Base-by-base conservation (phyloP, 2,888 invertebrate genomes). In the Netelia inedita region DNA sequence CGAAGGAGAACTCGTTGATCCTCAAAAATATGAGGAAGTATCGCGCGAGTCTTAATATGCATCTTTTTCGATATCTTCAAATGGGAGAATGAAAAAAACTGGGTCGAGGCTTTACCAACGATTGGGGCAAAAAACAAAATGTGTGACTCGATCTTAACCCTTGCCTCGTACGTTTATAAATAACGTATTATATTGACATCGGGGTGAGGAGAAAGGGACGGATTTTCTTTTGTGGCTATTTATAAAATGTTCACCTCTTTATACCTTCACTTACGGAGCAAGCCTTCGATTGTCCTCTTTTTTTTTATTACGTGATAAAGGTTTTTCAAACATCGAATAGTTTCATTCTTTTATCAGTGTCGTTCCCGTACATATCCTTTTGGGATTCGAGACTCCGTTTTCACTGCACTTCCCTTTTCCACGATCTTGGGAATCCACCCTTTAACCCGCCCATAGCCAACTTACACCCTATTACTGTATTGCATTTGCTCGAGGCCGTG, bases 191-290 rank as follows among this genome's bases (percentile, higher is more conserved):
- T 46, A 46, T 46, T 46, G 46, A 46, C 3, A 46, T 46, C 46
- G 57, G 28, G 61, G 66, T 46, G 72, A 72, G 53, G 61, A 53
- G 61, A 76, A 66, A 78, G 72, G 53, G 65, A 75, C 66, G 72
- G 66, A 72, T 78, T 82, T 73, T 59, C 81, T 82, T 82, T 78
- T 73, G 66, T 82, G 68, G 72, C 78, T 82, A 82, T 82, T 82
- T 68, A 82, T 82, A 78, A 68, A 78, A 73, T 69, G 66, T 82
- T 78, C 82, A 78, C 78, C 82, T 82, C 73, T 76, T 76, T 78
- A 73, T 69, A 35, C 73, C 78, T 41, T 65, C 78, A 35, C 78
- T 82, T 82, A 78, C 78, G 78, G 78, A 59, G 78, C 46, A 61
- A 82, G 68, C 78, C 68, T 68, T 82, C 59, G 73, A 43, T 61